A percentile compares a stretch with the other conserved stretches of the same genome.
Evolutionary conservation across 2,888 invertebrate species (phyloP).

Genomic region (Prosopocoilus inquinatus): DNA sequence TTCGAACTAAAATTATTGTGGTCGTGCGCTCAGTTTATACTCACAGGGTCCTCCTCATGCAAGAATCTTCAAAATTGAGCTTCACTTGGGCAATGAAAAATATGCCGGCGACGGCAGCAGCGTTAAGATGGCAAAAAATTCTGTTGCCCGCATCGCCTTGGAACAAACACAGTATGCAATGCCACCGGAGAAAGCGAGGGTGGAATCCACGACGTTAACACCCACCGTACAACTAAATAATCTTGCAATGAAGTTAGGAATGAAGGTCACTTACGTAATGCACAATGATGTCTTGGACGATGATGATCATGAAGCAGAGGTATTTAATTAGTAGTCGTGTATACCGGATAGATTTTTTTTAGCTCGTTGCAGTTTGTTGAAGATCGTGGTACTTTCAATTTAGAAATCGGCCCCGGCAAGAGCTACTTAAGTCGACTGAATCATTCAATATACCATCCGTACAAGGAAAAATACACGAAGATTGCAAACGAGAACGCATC

Average conservation of each 20-base stretch:
- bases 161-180: conserved; percentile 36
- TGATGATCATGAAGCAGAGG: neutral
- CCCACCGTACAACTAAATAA: conserved; percentile 44
- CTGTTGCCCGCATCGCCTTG: conserved; percentile 37
- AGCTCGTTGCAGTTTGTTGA: too few relatives aligned
- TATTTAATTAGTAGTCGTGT: too few relatives aligned
- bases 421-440: conserved; percentile 38
- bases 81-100: conserved; percentile 40
- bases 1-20: neutral
- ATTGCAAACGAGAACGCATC: conserved; percentile 31
- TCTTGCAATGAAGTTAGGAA: conserved; percentile 39
- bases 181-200: conserved; percentile 29
- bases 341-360: too few relatives aligned
- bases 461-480: conserved; percentile 20
- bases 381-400: too few relatives aligned
- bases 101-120: conserved; percentile 36
- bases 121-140: conserved; percentile 39
- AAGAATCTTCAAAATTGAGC: conserved; percentile 35
- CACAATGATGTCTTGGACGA: conserved; percentile 12
- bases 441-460: conserved; percentile 30
- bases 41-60: conserved; percentile 39
- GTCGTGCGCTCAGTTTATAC: neutral
- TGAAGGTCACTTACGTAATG: conserved; percentile 36
- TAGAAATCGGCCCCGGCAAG: conserved; percentile 29
- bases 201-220: conserved; percentile 30